A percentile compares a stretch with the other conserved stretches of the same genome.
phyloP scores from a whole-genome alignment of 2,888 invertebrate species.

The Ophion costatus region DNA sequence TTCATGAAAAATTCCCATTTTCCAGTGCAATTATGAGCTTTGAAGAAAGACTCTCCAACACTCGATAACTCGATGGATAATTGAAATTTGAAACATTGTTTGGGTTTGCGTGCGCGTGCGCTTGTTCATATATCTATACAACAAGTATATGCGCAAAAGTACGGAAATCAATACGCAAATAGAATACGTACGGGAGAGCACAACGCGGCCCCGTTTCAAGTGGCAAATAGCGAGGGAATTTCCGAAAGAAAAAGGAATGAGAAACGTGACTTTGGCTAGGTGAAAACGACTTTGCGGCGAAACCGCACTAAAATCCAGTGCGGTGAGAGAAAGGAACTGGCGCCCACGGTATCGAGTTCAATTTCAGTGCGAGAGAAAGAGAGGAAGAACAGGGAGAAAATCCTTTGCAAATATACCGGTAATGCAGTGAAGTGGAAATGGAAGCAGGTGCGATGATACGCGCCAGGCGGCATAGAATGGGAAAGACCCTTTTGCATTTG shows the following conservation, averaged over 20 bases:
- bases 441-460: slow-evolving; percentile 58
- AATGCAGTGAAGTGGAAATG: slow-evolving; percentile 5
- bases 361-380: slow-evolving; percentile 12
- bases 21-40: background rate
- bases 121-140: too few relatives aligned
- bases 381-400: slow-evolving; percentile 1
- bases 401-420: slow-evolving; percentile 15
- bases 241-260: slow-evolving; percentile 62
- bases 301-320: slow-evolving; percentile 54
- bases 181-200: background rate
- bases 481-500: slow-evolving; percentile 57
- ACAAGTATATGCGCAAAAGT: too few relatives aligned
- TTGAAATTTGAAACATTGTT: too few relatives aligned
- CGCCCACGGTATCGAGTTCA: slow-evolving; percentile 30
- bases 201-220: background rate
- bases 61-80: too few relatives aligned
- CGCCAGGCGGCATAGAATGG: slow-evolving; percentile 30
- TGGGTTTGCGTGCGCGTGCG: too few relatives aligned
- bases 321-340: slow-evolving; percentile 23
- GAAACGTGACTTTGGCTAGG: slow-evolving; percentile 65
- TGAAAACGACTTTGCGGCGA: slow-evolving; percentile 54
- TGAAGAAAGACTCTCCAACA: too few relatives aligned
- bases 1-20: too few relatives aligned
- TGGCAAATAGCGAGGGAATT: slow-evolving; percentile 64
- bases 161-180: background rate